Evolutionary conservation across 2,797 vertebrate genomes (phyloP).

Genomic region (Sebastes goodei): DNA sequence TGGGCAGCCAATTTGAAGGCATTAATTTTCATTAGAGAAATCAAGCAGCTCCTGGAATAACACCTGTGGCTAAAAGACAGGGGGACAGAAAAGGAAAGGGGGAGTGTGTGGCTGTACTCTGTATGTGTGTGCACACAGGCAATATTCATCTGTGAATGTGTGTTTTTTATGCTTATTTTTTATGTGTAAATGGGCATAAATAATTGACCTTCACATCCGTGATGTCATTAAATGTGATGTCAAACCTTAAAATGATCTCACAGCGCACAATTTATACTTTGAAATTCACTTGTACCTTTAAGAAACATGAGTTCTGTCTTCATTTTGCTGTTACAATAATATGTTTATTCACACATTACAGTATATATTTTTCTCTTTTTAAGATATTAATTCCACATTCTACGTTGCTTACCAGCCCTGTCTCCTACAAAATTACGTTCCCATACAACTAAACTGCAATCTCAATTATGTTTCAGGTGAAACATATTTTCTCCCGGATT

Average conservation of each 20-base stretch:
- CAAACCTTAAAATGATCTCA: not conserved
- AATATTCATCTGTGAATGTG: not conserved
- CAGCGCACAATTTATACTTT: not conserved
- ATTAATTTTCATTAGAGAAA: constrained; percentile 82
- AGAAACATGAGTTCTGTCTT: not conserved
- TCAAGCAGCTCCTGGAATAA: constrained; percentile 66
- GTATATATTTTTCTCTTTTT: not conserved
- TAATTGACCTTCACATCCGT: not conserved
- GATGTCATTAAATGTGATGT: not conserved
- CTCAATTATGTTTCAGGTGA: too few relatives aligned
- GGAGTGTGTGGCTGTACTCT: not conserved
- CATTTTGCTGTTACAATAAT: too few relatives aligned
- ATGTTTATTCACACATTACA: too few relatives aligned
- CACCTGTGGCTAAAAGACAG: constrained; percentile 74
- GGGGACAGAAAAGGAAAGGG: not conserved
- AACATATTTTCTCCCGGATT: fast-evolving
- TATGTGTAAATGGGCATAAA: not conserved
- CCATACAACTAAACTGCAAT: too few relatives aligned
- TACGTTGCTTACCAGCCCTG: not conserved
- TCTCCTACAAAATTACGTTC: too few relatives aligned
- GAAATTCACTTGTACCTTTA: not conserved
- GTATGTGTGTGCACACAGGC: not conserved
- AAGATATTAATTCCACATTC: not conserved
- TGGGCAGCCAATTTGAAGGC: constrained; percentile 76
- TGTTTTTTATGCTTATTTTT: not conserved